Percentiles rank a stretch among this genome's conserved stretches.
Evolutionary conservation across 2,797 vertebrate species (phyloP).

Genomic region (Florisuga fusca): DNA sequence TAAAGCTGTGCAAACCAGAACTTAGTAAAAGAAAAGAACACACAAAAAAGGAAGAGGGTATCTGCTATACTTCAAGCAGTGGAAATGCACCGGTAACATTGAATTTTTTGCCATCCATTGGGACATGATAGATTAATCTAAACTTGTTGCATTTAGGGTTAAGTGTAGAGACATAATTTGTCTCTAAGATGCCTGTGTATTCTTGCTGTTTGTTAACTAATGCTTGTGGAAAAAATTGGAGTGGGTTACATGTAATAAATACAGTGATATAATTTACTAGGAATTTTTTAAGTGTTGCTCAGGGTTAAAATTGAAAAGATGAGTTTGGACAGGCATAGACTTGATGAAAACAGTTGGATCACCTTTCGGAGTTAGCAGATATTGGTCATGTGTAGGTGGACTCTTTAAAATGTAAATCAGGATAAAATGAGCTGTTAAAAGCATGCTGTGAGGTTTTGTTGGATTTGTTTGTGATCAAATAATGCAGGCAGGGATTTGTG

Average conservation of each 20-base stretch:
- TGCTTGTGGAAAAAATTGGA: neutral
- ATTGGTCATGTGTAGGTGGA: constrained; percentile 64
- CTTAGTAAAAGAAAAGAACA: neutral
- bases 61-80: neutral
- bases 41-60: neutral
- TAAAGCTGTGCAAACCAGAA: neutral
- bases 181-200: neutral
- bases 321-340: constrained; percentile 33
- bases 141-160: neutral
- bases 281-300: constrained; percentile 7
- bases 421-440: constrained; percentile 66
- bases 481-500: constrained; percentile 37
- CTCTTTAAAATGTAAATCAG: constrained; percentile 62
- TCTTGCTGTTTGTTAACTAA: neutral
- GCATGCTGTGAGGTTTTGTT: constrained; percentile 55
- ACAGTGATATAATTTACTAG: constrained; percentile 6
- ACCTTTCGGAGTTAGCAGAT: constrained; percentile 46
- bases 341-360: constrained; percentile 46
- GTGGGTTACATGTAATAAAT: constrained; percentile 1
- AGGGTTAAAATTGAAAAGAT: neutral
- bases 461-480: constrained; percentile 65
- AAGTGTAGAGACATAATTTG: neutral
- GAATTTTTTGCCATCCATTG: neutral
- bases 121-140: neutral
- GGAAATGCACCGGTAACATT: too few relatives aligned